Base-by-base conservation (phyloP, 2,797 vertebrate species). In the Pseudotriccus pelzelni region DNA sequence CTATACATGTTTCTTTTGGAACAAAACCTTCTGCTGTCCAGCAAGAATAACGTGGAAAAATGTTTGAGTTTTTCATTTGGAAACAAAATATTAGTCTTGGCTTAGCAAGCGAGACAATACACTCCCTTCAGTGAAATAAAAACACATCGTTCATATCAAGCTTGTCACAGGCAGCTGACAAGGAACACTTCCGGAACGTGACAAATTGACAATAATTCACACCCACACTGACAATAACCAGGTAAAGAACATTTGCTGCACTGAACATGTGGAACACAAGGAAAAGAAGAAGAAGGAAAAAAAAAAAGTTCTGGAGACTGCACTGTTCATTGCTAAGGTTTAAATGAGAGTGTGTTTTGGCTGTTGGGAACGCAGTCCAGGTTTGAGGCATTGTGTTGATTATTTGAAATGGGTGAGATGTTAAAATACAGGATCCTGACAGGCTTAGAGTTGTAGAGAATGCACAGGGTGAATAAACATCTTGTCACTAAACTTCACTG, bases 51-150 rank as follows among this genome's bases (percentile, higher is more conserved):
- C 93, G 74, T 97, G 96, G 94, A 98, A 98, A 95, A 98, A 98
- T 92, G 77, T 93, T 96, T 94, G 89, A 97, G 84, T 97, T 98
- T 98, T 98, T 97, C 96, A 93, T 98, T 97, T 96, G 91, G 96
- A 98, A 98, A 97, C 87, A 97, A 98, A 98, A 98, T 98, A 98
- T 98, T 98, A 98, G 97, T 98, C 97, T 98, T 98, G 97, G 98
- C 98, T 97, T 96, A 84, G 78, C 66, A 84, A 96, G 94, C 37
- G 87, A 98, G 97, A 97, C 95, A 95, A 97, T 97, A 93, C 95
- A 97, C 92, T 97, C 95, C 94, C 80, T 64, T 96, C 78, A 92
- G 95, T 93, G 81, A 94, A 97, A 97, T 59, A 94, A 97, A 97
- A 97, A 97, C 92, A 96, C 77, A 94, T 95, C 93, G 77, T 87